Percentiles rank a stretch among this genome's conserved stretches.
Evolutionary conservation across 2,888 invertebrate genomes (phyloP).

Genomic region (Parnassius orleans): DNA sequence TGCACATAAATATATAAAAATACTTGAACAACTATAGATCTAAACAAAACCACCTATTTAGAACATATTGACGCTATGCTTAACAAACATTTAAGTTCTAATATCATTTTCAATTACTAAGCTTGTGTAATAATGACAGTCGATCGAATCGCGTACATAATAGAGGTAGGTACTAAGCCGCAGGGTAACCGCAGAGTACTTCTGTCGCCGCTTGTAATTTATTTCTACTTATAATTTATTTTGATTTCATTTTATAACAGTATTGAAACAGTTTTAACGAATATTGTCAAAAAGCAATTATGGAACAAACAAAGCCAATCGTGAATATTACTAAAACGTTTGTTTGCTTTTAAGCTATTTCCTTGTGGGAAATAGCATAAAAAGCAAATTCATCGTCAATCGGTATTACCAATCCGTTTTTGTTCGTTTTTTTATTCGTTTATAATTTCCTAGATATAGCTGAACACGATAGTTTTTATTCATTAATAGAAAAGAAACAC

Average conservation of each 20-base stretch:
- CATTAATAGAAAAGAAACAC: constrained; percentile 7
- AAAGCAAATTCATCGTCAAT: constrained; percentile 21
- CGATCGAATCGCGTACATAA: constrained; percentile 1
- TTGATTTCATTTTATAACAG: not conserved
- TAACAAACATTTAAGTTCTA: not conserved
- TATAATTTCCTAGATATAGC: not conserved
- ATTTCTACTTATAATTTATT: not conserved
- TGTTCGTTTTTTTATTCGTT: no score
- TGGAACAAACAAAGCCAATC: no score
- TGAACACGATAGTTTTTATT: constrained; percentile 12
- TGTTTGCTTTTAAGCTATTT: no score
- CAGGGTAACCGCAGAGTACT: constrained; percentile 6
- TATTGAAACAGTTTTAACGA: not conserved
- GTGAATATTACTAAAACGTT: no score
- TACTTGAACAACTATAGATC: no score
- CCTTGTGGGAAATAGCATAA: not conserved
- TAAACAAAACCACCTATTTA: no score
- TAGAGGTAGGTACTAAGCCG: constrained; percentile 12
- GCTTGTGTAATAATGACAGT: constrained; percentile 6
- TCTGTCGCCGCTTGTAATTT: constrained; percentile 2
- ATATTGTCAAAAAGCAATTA: no score
- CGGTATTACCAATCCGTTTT: constrained; percentile 4
- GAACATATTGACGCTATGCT: not conserved
- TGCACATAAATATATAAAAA: no score
- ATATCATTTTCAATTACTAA: not conserved